Base-by-base conservation (phyloP, 2,888 invertebrate genomes). In the Nasonia oneida region DNA sequence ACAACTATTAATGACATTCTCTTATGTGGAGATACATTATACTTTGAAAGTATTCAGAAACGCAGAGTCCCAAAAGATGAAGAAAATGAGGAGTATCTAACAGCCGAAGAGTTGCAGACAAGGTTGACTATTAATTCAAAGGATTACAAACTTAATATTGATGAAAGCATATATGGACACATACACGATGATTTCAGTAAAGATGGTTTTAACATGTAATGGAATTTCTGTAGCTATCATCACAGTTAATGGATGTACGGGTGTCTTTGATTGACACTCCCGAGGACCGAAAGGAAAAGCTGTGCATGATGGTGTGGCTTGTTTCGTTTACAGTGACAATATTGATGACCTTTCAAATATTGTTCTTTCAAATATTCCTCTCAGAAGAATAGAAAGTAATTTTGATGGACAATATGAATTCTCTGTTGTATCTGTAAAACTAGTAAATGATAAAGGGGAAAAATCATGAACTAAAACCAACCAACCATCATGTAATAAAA, bases 251-350 rank as follows among this genome's bases (percentile, higher is more conserved):
- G 29, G 29, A 29, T 29, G 29, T 29, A 29, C 29, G 3, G 57
- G 57, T 76, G 39, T 76, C 23, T 76, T 76, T n/a, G 76, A 76
- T n/a, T 76, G 61, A 18, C 76, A 76, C 37, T 37, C 33, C 14
- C 29, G 76, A 76, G 53, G 76, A 8, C 37, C 76, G 12, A 57
- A 23, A 14, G 76, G n/a, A 29, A 53, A 76, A 57, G 12, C 14
- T 18, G 18, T 18, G 15, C 5, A n/a, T 33, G 57, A 76, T 33
- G 76, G 76, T 15, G 33, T 29, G 15, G 76, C 57, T 57, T 76
- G 76, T 57, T 53, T 57, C 4, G 15, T 29, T 74, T 39, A 18
- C 8, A n/a, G 18, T 12, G 1, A 29, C 10, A 53, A 15, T n/a
- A 18, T 33, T 57, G 29, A 47, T 10, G 29, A 42, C 2, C 33